A percentile compares a stretch with the other conserved stretches of the same genome.
Conservation (phyloP, 2,797 vertebrate genomes). For the Bucorvus abyssinicus region DNA sequence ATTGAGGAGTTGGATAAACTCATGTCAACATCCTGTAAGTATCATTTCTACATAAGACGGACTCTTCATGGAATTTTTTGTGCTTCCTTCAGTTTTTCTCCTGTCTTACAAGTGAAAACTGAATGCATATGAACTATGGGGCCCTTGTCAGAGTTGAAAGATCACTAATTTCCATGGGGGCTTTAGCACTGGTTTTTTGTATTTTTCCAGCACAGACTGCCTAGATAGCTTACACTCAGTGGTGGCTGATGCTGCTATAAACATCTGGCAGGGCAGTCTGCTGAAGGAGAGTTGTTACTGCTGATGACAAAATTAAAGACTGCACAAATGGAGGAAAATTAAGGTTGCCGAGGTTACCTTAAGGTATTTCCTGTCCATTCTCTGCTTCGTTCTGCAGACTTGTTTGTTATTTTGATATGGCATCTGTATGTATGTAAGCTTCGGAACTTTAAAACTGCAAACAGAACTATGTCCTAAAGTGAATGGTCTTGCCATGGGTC, state of each 20-base stretch:
- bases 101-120: background rate
- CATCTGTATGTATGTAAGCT: background rate
- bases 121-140: background rate
- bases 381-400: background rate
- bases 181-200: background rate
- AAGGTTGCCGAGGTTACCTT: conserved; percentile 44
- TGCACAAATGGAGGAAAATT: conserved; percentile 50
- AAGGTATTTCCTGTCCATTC: conserved; percentile 43
- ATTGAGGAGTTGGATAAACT: background rate
- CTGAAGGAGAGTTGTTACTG: background rate
- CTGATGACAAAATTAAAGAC: conserved; percentile 37
- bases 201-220: background rate
- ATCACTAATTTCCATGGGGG: background rate
- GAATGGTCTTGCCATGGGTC: background rate
- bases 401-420: background rate
- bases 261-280: conserved; percentile 25
- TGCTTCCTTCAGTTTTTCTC: background rate
- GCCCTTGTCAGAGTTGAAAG: background rate
- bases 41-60: background rate
- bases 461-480: background rate
- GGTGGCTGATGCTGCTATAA: background rate
- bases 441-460: background rate
- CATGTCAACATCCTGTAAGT: background rate
- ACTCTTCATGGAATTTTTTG: background rate
- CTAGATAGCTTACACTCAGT: background rate